A percentile compares a stretch with the other conserved stretches of the same genome.
Evolutionary conservation across 2,113 vertebrate species (phyloP).

Genomic region (Rousettus leschenaultii): DNA sequence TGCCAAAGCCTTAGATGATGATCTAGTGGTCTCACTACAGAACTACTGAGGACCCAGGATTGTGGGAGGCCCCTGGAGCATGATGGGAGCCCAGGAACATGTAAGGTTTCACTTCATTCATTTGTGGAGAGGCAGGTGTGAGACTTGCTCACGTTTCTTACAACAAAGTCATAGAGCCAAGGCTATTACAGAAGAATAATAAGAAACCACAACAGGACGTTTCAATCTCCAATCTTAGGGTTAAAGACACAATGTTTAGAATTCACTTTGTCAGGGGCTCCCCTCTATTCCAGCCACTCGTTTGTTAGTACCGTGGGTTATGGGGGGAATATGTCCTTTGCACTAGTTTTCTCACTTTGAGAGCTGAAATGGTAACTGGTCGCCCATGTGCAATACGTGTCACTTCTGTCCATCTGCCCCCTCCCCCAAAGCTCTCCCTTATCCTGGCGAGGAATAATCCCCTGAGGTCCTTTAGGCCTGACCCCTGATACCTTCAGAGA

Average conservation of each 20-base stretch:
- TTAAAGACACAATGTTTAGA: background rate
- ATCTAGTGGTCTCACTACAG: background rate
- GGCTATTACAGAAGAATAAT: background rate
- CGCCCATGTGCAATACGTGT: background rate
- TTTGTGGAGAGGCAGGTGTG: background rate
- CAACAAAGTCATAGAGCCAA: background rate
- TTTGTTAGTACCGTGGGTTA: background rate
- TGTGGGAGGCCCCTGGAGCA: background rate
- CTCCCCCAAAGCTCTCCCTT: background rate
- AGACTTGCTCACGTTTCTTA: slow-evolving; percentile 3
- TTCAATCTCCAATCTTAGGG: background rate
- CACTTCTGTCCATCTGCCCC: background rate
- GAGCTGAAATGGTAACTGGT: background rate
- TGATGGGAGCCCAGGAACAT: background rate
- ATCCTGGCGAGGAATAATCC: background rate
- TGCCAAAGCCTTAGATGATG: background rate
- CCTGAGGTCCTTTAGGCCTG: background rate
- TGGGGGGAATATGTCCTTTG: background rate
- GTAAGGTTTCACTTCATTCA: background rate
- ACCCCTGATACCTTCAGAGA: background rate
- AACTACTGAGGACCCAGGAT: background rate
- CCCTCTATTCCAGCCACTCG: background rate
- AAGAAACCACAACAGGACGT: background rate
- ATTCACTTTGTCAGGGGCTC: background rate
- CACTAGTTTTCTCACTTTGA: background rate